Base-by-base conservation (phyloP, 1,140 invertebrate species). In the Drosophila kanapiae region DNA sequence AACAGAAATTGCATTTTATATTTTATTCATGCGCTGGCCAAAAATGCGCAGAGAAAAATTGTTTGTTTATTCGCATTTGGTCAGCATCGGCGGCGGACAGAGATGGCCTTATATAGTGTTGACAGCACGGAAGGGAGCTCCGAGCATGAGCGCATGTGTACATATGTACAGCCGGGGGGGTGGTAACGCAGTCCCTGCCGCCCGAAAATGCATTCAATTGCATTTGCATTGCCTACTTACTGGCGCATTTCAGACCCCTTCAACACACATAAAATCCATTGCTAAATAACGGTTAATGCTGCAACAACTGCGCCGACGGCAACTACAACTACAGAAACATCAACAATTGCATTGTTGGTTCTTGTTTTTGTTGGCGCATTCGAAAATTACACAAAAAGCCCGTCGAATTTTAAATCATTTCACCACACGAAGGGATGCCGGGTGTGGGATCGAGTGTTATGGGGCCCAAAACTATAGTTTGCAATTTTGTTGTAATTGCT, bases 281-380 rank as follows among this genome's bases (percentile, higher is more conserved):
- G 75, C 70, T 76, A 79, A 86, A 86, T 87, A 87, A 82, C 78
- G 45, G 64, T 86, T 85, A 86, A 85, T 85, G 82, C 75, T 86
- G 53, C 35, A 56, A 38, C 70, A 86, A 42, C 61, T 59, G 45
- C 37, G n/a, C n/a, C n/a, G 38, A 42, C 71, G 58, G 75, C 75
- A 37, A 35, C 11, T 16, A 27, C 51, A 40, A 51, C 58, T 56
- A n/a, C 29, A 16, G 10, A n/a, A 48, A 63, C 58, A 45, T 23
- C 47, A 16, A 49, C 27, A 18, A 56, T 63, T 33, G 53, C 43
- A 62, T 67, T 75, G 51, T 65, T 45, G 56, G 51, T 57, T 51
- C n/a, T 13, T 51, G 42, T 9, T 43, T 27, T 65, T 29, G 61
- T 48, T 74, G 23, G 14, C 11, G 68, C 78, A 84, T 84, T 74